phyloP scores from a whole-genome alignment of 37 sponge, comb jelly and placozoan species.

The Spongia lamella region DNA sequence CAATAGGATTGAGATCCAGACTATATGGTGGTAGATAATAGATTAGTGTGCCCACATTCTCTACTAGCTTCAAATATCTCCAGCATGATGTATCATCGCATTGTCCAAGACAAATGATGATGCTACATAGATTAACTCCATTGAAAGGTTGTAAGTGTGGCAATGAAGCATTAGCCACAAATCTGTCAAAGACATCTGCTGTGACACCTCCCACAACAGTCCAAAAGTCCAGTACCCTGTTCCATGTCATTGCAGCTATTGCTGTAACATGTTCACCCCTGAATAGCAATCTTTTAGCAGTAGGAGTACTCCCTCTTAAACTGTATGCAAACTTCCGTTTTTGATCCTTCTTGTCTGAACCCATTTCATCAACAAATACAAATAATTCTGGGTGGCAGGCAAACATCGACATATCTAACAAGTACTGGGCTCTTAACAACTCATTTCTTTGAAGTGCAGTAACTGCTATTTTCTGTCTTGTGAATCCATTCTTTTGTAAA shows the following conservation, averaged over 20 bases:
- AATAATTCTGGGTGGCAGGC: slow-evolving; percentile 10
- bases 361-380: slow-evolving; percentile 4
- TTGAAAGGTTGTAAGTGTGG: too few species aligned
- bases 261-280: background rate
- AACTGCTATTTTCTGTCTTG: slow-evolving; percentile 17
- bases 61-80: slow-evolving; percentile 1
- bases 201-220: background rate
- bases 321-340: background rate
- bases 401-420: slow-evolving; percentile 4
- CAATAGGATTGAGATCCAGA: background rate
- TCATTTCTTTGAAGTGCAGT: slow-evolving; percentile 14
- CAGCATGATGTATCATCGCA: background rate
- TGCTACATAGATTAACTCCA: too few species aligned
- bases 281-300: background rate
- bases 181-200: background rate
- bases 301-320: background rate
- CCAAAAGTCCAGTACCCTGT: background rate
- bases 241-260: background rate
- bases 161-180: too few species aligned
- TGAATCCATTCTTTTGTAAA: slow-evolving; percentile 4
- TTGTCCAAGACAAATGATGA: slow-evolving; percentile 1
- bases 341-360: background rate
- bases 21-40: background rate
- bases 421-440: slow-evolving; percentile 1
- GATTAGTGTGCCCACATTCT: background rate